These are phyloP conservation scores for Galemys pyrenaicus DNA, from an alignment of 2,113 vertebrate species.

Conservation along the genomic window DNA sequence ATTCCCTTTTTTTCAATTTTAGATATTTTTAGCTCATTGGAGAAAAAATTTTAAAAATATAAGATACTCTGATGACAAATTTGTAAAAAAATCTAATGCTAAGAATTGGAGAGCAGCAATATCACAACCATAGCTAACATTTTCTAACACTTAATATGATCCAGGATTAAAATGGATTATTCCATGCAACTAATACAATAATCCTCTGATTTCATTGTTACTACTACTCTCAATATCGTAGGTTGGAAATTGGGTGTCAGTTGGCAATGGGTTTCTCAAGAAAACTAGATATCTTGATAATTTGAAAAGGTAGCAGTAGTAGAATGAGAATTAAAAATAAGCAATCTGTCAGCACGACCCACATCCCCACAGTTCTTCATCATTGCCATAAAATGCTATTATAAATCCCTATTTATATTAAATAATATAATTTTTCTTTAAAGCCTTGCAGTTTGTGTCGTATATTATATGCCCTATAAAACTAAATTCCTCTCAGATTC, in stretches of 20 bases:
- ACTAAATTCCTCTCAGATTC: not conserved
- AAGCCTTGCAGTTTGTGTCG: not conserved
- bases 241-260: not conserved
- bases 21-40: not conserved
- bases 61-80: not conserved
- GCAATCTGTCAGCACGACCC: not conserved
- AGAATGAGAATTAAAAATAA: not conserved
- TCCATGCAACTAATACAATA: not conserved
- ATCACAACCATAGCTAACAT: not conserved
- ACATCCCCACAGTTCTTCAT: not conserved
- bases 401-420: not conserved
- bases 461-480: not conserved
- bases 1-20: not conserved
- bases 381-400: not conserved
- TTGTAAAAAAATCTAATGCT: not conserved
- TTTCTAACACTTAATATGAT: not conserved
- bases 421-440: not conserved
- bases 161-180: not conserved
- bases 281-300: not conserved
- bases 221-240: not conserved
- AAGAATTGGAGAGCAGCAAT: not conserved
- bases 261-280: too few species aligned
- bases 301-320: not conserved
- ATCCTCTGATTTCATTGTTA: not conserved
- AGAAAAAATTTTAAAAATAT: not conserved